Conservation (phyloP, 2,797 vertebrate species). For the Euthynnus affinis region DNA sequence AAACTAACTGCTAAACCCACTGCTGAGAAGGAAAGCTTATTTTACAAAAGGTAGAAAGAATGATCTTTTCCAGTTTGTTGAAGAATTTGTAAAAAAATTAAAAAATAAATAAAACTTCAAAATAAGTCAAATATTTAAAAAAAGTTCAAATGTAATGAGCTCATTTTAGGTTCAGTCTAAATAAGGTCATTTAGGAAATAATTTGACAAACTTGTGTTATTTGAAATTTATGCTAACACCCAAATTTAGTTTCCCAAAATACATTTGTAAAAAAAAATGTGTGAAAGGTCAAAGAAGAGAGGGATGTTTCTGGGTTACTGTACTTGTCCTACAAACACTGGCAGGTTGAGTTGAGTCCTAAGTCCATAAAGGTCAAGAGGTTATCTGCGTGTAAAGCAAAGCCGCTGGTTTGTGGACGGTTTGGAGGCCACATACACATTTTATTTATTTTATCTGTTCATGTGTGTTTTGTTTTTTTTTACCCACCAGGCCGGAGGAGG, state of each 20-base stretch:
- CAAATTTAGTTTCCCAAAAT: not conserved
- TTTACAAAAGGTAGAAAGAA: too few species aligned
- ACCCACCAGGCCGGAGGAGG: slow-evolving; percentile 89
- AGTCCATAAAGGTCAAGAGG: slow-evolving; percentile 26
- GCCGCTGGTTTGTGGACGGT: not conserved
- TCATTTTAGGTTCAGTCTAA: too few species aligned
- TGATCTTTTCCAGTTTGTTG: too few species aligned
- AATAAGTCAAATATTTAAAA: too few species aligned
- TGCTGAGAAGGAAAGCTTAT: too few species aligned
- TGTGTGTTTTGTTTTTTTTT: slow-evolving; percentile 7
- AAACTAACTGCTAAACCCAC: not conserved
- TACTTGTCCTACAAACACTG: not conserved
- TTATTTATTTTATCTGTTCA: not conserved
- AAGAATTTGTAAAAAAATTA: too few species aligned
- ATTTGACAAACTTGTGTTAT: not conserved
- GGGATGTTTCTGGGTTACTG: not conserved
- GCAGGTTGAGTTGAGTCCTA: not conserved
- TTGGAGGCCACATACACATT: not conserved
- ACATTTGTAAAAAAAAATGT: not conserved
- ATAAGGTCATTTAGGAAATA: not conserved
- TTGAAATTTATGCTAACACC: not conserved
- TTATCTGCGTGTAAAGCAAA: not conserved
- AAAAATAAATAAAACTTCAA: too few species aligned
- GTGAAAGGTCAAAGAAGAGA: slow-evolving; percentile 1
- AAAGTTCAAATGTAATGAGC: too few species aligned